phyloP scores from a whole-genome alignment of 2,888 invertebrate species.

The Muscina levida region DNA sequence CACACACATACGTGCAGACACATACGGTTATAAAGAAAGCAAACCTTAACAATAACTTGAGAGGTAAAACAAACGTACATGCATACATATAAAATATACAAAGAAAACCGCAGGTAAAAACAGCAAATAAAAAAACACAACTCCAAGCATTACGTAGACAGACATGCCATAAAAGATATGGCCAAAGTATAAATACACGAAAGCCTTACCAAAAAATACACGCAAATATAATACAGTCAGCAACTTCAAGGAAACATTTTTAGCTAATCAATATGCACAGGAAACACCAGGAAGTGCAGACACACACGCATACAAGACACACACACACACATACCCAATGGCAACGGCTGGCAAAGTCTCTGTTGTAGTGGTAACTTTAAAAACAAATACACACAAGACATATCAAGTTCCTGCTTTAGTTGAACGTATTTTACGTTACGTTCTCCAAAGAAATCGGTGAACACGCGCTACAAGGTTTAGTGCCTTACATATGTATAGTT shows the following conservation, averaged over 20 bases:
- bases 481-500: too few relatives aligned
- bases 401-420: too few relatives aligned
- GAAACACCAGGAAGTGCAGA: slow-evolving; percentile 22
- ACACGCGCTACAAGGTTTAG: too few relatives aligned
- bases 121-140: too few relatives aligned
- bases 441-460: too few relatives aligned
- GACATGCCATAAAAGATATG: slow-evolving; percentile 37
- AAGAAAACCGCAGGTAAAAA: slow-evolving; percentile 44
- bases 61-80: slow-evolving; percentile 1
- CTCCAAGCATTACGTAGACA: background rate
- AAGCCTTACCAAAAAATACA: background rate
- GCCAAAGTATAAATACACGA: background rate
- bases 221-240: background rate
- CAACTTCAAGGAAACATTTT: slow-evolving; percentile 31
- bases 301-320: background rate
- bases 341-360: too few relatives aligned
- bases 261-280: slow-evolving; percentile 57
- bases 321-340: background rate
- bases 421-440: too few relatives aligned
- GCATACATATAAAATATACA: too few relatives aligned
- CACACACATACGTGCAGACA: slow-evolving; percentile 6
- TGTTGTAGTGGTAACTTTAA: too few relatives aligned
- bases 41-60: background rate
- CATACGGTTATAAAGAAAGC: background rate
- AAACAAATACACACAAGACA: too few relatives aligned